phyloP scores from a whole-genome alignment of 2,888 invertebrate species.

The Digitonthophagus gazella region DNA sequence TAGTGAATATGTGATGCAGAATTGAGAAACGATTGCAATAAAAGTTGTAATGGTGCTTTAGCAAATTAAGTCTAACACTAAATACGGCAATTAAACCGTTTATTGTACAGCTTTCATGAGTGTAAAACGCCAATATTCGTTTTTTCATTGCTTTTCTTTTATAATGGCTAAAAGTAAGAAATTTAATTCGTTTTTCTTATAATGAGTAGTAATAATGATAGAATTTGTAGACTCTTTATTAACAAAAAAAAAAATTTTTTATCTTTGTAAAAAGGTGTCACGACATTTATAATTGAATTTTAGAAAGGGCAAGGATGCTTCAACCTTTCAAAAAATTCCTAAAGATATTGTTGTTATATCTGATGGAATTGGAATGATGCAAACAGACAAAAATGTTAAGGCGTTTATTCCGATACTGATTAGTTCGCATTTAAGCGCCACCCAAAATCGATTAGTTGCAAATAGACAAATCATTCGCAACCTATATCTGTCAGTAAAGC shows the following conservation, averaged over 20 bases:
- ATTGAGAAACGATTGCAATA: not conserved
- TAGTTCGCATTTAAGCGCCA: not conserved
- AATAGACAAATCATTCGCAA: not conserved
- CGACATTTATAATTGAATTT: no score
- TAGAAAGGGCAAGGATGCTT: no score
- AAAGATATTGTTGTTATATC: no score
- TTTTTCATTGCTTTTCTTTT: not conserved
- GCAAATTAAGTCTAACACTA: not conserved
- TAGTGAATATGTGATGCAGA: not conserved
- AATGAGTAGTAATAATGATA: no score
- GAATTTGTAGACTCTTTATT: no score
- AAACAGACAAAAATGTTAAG: no score
- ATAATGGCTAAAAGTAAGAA: not conserved
- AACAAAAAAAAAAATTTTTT: no score
- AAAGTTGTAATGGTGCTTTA: not conserved
- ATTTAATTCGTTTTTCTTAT: not conserved
- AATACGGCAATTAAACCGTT: not conserved
- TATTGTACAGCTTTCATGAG: not conserved
- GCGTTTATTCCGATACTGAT: no score
- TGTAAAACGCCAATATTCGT: not conserved
- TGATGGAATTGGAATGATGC: no score
- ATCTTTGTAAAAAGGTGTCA: no score
- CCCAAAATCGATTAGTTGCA: not conserved
- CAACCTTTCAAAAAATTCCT: no score
- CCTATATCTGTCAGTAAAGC: not conserved